phyloP scores from a whole-genome alignment of 2,888 invertebrate species.

The Phymatocera aterrima region DNA sequence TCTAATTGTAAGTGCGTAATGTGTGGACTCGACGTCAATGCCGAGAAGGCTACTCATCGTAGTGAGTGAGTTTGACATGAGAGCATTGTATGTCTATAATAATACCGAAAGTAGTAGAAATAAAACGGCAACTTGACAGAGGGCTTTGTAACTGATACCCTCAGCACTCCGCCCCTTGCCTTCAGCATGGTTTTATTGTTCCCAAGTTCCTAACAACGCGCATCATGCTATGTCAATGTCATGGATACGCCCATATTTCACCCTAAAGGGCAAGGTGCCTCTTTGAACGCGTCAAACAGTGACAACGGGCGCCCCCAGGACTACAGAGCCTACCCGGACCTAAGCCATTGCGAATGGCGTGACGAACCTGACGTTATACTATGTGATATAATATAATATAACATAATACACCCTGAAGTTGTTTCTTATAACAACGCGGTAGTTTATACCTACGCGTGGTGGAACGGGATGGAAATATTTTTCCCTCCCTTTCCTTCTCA shows the following conservation, averaged over 20 bases:
- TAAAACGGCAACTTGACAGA: constrained; percentile 10
- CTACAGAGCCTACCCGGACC: background rate
- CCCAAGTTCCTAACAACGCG: constrained; percentile 28
- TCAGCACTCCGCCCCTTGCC: constrained; percentile 52
- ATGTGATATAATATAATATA: background rate
- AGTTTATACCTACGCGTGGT: constrained; percentile 1
- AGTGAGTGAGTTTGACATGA: background rate
- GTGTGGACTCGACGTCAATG: too few relatives aligned
- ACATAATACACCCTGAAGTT: background rate
- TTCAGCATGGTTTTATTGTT: constrained; percentile 46
- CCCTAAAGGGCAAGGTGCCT: constrained; percentile 48
- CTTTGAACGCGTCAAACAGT: constrained; percentile 48
- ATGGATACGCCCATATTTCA: constrained; percentile 55
- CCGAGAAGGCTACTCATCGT: background rate
- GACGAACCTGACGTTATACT: constrained; percentile 27
- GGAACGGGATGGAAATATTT: background rate
- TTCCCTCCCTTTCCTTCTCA: background rate
- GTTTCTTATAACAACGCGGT: constrained; percentile 16
- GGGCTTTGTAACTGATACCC: constrained; percentile 51
- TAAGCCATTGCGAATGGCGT: constrained; percentile 39
- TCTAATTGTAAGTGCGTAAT: too few relatives aligned
- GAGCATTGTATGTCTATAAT: background rate
- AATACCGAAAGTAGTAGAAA: background rate
- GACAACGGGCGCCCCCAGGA: constrained; percentile 37
- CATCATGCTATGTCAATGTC: constrained; percentile 51